phyloP scores from a whole-genome alignment of 2,888 invertebrate genomes.

The Stenotaenia linearis region DNA sequence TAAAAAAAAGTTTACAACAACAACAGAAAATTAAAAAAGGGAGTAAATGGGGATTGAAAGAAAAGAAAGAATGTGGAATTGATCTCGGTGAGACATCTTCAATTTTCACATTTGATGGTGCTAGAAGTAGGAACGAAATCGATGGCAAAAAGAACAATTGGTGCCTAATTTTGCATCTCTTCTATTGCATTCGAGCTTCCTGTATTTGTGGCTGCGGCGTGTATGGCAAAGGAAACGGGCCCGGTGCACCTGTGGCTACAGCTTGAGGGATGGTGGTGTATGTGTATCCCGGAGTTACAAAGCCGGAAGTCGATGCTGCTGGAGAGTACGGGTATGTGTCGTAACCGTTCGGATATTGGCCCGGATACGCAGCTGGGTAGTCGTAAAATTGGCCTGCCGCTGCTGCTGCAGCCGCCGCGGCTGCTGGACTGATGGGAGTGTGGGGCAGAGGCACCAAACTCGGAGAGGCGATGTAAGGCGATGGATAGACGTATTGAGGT shows the following conservation, averaged over 20 bases:
- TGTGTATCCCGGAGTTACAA: constrained; percentile 56
- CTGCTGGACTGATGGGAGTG: constrained; percentile 56
- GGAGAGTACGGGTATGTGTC: constrained; percentile 67
- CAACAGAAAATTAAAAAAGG: not conserved
- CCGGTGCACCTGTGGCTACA: constrained; percentile 31
- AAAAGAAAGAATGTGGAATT: not conserved
- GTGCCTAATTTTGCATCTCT: not conserved
- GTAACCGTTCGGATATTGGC: constrained; percentile 55
- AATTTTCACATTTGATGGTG: not conserved
- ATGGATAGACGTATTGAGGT: constrained; percentile 70
- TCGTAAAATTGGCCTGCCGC: constrained; percentile 39
- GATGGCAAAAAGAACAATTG: not conserved
- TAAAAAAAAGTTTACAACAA: not conserved
- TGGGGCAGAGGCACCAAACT: constrained; percentile 57
- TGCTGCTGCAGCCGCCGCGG: constrained; percentile 67
- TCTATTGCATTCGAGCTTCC: constrained; percentile 38
- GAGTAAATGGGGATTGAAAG: not conserved
- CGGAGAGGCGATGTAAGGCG: constrained; percentile 60
- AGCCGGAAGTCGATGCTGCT: constrained; percentile 58
- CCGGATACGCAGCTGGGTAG: constrained; percentile 36
- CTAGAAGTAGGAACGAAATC: constrained; percentile 1
- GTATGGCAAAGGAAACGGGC: constrained; percentile 36
- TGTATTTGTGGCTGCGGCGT: constrained; percentile 37
- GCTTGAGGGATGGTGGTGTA: constrained; percentile 31
- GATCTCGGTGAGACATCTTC: not conserved